These are phyloP conservation scores for Volucella zonaria DNA, from an alignment of 2,888 invertebrate species.

Conservation along the genomic window DNA sequence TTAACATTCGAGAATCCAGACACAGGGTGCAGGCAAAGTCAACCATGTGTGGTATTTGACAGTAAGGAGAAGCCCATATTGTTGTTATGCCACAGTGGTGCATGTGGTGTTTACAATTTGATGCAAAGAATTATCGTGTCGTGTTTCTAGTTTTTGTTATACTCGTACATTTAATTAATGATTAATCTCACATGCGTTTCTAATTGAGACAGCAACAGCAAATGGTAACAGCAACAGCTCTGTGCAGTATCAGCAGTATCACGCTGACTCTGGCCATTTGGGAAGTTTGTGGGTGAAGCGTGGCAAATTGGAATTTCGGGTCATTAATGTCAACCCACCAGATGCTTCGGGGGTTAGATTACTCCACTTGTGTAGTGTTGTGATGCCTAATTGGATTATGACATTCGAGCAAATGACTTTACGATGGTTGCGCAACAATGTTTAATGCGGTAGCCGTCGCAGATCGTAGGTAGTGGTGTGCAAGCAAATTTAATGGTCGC, in stretches of 20 bases:
- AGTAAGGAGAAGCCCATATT: constrained; percentile 33
- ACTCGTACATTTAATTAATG: constrained; percentile 23
- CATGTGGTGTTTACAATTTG: constrained; percentile 38
- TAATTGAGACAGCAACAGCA: constrained; percentile 47
- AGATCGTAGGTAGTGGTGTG: constrained; percentile 19
- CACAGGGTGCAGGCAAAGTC: not conserved
- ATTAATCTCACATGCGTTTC: constrained; percentile 63
- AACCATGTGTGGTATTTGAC: constrained; percentile 26
- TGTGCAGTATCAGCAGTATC: not conserved
- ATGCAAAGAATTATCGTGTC: constrained; percentile 1
- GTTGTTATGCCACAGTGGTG: not conserved
- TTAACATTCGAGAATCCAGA: not conserved
- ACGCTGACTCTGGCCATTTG: not conserved
- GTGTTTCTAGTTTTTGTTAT: not conserved
- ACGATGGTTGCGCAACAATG: constrained; percentile 38
- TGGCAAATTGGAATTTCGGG: constrained; percentile 67
- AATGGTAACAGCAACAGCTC: not conserved
- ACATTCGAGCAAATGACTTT: constrained; percentile 26
- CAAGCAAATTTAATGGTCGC: constrained; percentile 32
- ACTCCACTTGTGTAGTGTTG: not conserved
- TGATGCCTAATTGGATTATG: constrained; percentile 60
- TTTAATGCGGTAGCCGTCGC: constrained; percentile 18
- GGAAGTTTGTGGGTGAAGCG: constrained; percentile 57
- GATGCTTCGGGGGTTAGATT: constrained; percentile 44
- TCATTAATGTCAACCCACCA: constrained; percentile 67